Evolutionary conservation across 1,140 invertebrate genomes (phyloP), one percentile per base, ranked within the genome.

Genomic region (Tetramorium parvispinum): DNA sequence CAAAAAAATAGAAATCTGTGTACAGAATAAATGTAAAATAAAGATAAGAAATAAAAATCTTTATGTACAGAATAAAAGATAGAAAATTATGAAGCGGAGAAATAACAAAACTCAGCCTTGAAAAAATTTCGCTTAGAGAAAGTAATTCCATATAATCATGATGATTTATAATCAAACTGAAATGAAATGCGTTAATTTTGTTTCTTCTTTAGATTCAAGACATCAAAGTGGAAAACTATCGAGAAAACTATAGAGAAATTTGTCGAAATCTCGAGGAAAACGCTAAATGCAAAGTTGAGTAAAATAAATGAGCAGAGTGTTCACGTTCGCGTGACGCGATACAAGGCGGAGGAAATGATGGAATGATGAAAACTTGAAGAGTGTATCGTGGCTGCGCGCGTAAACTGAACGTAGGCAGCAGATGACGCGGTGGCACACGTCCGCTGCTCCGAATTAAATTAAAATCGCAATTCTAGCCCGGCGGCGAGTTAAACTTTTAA

Each of bases 401-500:
- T 71, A 89, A 89, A 92, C 89, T 91, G 90, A 75, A 82, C 86
- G 91, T 92, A 88, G 91, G 91, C 85, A 61, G 70, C 37, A 73
- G 51, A 73, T 73, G 66, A 82, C 79, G 77, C 65, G 51, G 24
- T 46, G 76, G 43, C 78, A 68, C 16, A 79, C 46, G 51, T 37
- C 16, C 37, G 24, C 18, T 59, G n/a, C n/a, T 75, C 27, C 82
- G 63, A 87, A 77, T 87, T 77, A 71, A 91, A 89, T 86, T 88
- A 89, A 85, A 85, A 86, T 89, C 86, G 46, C 53, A 53, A 53
- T 65, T 81, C 76, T 87, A 82, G 46, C 79, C 85, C 37, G 37
- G 40, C 40, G 61, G 57, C 24, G 59, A 91, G 89, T 91, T 89
- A 85, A 91, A 89, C 86, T 91, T 89, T 91, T 91, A 91, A 91